These are phyloP conservation scores for Solea solea DNA, from an alignment of 2,113 vertebrate genomes.

Conservation along the genomic window DNA sequence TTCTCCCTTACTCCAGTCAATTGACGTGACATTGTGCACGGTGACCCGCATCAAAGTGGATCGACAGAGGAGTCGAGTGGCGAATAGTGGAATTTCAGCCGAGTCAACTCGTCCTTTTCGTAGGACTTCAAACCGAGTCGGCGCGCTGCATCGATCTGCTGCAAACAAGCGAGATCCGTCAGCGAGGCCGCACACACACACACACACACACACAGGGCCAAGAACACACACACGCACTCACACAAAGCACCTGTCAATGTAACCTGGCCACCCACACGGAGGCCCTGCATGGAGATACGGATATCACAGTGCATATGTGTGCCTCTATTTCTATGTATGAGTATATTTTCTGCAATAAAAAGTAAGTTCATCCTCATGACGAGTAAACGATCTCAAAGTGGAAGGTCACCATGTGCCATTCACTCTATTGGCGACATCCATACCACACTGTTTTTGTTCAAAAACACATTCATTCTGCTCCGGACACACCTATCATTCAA, in stretches of 20 bases:
- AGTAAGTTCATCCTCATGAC: not conserved
- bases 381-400: not conserved
- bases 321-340: conserved; percentile 10
- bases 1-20: conserved; percentile 51
- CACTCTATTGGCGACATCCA: too few relatives aligned
- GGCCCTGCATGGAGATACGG: not conserved
- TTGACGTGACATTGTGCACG: conserved; percentile 62
- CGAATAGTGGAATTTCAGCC: conserved; percentile 66
- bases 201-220: conserved; percentile 11
- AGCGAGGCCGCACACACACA: conserved; percentile 37
- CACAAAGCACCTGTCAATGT: conserved; percentile 49
- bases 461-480: too few relatives aligned
- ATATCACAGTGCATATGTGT: conserved; percentile 15
- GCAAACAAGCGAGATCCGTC: conserved; percentile 56
- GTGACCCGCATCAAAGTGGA: conserved; percentile 71
- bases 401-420: conserved; percentile 9
- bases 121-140: conserved; percentile 37
- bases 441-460: too few relatives aligned
- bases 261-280: conserved; percentile 42
- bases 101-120: conserved; percentile 62
- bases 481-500: too few relatives aligned
- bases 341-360: not conserved
- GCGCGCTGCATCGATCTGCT: conserved; percentile 68
- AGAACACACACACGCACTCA: too few relatives aligned
- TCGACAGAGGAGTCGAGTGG: conserved; percentile 67